A percentile compares a stretch with the other conserved stretches of the same genome.
phyloP scores from a whole-genome alignment of 2,888 invertebrate genomes.

The Torymus tubicola region DNA sequence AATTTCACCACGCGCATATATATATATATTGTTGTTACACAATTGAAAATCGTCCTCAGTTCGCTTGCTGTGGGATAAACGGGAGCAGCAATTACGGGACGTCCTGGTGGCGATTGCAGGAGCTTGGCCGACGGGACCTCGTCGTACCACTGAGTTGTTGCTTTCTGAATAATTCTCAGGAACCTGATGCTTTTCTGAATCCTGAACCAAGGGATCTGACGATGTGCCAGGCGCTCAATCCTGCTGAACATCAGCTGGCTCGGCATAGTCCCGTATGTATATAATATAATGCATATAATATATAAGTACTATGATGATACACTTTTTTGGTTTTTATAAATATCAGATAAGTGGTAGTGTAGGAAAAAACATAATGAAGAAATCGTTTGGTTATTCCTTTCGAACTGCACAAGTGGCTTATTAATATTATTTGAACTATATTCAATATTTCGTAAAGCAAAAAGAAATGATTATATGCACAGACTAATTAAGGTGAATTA shows the following conservation, averaged over 20 bases:
- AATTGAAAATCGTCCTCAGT: constrained; percentile 75
- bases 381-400: too few relatives aligned
- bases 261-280: constrained; percentile 80
- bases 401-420: too few relatives aligned
- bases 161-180: constrained; percentile 79
- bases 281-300: constrained; percentile 14
- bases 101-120: constrained; percentile 87
- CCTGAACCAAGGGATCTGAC: constrained; percentile 85
- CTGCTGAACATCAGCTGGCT: constrained; percentile 79
- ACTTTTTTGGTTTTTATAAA: too few relatives aligned
- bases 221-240: constrained; percentile 83
- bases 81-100: constrained; percentile 89
- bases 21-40: too few relatives aligned
- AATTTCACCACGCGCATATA: too few relatives aligned
- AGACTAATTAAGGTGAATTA: too few relatives aligned
- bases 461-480: too few relatives aligned
- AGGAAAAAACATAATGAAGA: too few relatives aligned
- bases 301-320: too few relatives aligned
- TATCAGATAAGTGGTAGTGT: too few relatives aligned
- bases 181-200: constrained; percentile 83
- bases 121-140: constrained; percentile 84
- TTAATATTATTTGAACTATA: too few relatives aligned
- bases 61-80: constrained; percentile 88
- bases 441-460: too few relatives aligned
- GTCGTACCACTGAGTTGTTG: constrained; percentile 86